Conservation (phyloP, 2,113 vertebrate genomes). For the Empidonax traillii region DNA sequence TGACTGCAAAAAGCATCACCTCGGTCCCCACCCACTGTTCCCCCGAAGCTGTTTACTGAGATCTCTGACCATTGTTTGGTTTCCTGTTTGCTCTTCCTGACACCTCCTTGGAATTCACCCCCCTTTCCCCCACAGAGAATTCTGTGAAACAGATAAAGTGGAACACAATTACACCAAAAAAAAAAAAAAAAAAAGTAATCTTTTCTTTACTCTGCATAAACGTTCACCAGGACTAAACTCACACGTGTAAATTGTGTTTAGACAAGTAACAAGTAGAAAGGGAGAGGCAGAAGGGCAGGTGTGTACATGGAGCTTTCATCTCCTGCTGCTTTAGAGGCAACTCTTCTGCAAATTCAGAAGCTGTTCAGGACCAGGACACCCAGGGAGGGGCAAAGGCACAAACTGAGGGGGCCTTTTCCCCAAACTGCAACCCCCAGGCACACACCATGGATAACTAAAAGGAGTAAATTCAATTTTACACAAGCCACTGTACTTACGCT, state of each 20-base stretch:
- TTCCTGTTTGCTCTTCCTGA: slow-evolving; percentile 33
- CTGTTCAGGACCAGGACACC: background rate
- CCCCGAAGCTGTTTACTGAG: background rate
- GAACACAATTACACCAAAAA: background rate
- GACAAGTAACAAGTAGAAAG: background rate
- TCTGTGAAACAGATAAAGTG: background rate
- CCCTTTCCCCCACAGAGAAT: background rate
- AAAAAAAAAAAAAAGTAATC: too few species aligned
- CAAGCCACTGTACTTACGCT: slow-evolving; percentile 77
- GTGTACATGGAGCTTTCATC: background rate
- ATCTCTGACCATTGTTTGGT: background rate
- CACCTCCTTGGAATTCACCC: background rate
- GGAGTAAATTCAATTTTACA: background rate
- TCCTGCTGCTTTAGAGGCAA: background rate
- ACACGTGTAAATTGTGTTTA: background rate
- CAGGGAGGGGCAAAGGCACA: background rate
- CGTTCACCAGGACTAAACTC: background rate
- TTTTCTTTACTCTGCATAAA: background rate
- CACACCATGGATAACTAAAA: background rate
- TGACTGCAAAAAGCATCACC: background rate
- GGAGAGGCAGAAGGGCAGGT: background rate
- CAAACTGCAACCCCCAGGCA: background rate
- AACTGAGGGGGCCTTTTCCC: background rate
- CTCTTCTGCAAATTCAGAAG: background rate
- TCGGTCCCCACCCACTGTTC: background rate